Conservation (phyloP, 23 tunicate genomes). For the Ciona savignyi region DNA sequence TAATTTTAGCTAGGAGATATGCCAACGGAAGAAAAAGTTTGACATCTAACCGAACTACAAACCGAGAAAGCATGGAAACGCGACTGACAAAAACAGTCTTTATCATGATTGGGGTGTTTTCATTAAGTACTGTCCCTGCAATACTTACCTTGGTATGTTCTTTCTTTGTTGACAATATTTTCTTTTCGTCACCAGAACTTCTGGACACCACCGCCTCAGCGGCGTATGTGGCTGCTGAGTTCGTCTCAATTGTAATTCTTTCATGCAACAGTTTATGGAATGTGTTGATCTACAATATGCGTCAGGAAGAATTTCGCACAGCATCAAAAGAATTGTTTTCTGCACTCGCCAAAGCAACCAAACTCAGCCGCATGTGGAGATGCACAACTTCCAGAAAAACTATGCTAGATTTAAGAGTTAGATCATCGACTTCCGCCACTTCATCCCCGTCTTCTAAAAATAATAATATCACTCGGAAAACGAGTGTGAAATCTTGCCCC, state of each 20-base stretch:
- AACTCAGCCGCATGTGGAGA: too few relatives aligned
- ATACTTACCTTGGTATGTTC: conserved; percentile 11
- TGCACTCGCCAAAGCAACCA: not conserved
- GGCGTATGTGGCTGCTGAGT: conserved; percentile 18
- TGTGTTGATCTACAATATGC: conserved; percentile 27
- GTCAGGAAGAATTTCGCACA: conserved; percentile 17
- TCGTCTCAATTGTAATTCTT: conserved; percentile 17
- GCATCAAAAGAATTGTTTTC: conserved; percentile 9
- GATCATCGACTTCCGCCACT: too few relatives aligned
- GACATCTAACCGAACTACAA: not conserved
- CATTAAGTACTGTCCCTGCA: conserved; percentile 33
- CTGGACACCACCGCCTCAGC: conserved; percentile 2
- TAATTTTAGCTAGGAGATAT: conserved; percentile 8
- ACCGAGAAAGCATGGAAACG: conserved; percentile 23
- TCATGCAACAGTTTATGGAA: conserved; percentile 47
- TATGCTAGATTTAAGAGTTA: too few relatives aligned
- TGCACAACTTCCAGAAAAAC: too few relatives aligned
- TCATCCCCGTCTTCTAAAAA: too few relatives aligned
- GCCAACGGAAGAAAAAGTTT: conserved; percentile 4
- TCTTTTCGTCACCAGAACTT: not conserved
- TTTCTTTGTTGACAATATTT: not conserved
- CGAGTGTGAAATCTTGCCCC: too few relatives aligned
- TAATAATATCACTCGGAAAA: too few relatives aligned
- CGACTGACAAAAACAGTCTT: conserved; percentile 47
- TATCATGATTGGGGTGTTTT: conserved; percentile 61